Evolutionary conservation across 2,113 vertebrate genomes (phyloP), one percentile per base, ranked within the genome.

Genomic region (Chroicocephalus ridibundus): DNA sequence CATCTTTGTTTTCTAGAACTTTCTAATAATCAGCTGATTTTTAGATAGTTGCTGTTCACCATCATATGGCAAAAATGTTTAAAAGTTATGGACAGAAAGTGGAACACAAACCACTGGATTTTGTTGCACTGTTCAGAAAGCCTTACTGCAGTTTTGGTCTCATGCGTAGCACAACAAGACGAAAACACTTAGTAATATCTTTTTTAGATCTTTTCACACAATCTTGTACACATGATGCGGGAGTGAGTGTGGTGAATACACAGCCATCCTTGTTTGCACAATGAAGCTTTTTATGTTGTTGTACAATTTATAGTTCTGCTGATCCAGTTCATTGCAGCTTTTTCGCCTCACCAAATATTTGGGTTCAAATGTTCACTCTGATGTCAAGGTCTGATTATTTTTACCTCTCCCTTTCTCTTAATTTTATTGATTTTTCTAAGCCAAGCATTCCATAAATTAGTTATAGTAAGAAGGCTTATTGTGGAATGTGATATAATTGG

Each of bases 401-500:
- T 97, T 88, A 90, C 82, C 76, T 81, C 79, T 92, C 36, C 42
- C 47, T 90, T 94, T 64, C 64, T 68, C 79, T 86, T 88, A 38
- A 92, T 82, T 96, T 90, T 94, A 96, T 87, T 96, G 75, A 84
- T 84, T 94, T 94, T 96, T 89, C 66, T 72, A 87, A 97, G 84
- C 75, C 81, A 93, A 93, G 74, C 78, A 94, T 97, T 94, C 88
- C 93, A 87, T 94, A 91, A 94, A 88, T 96, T 95, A 96, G 95
- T 94, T 97, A 83, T 38, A 85, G 74, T 24, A 72, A 92, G 90
- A 88, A 85, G 75, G 79, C 86, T 94, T 90, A 90, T 95, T 96
- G 87, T 95, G 96, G 84, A 96, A 96, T 93, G 96, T 95, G 94
- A 96, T 97, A 95, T 96, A 96, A 96, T 94, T 97, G 97, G 98